Evolutionary conservation across 1,140 invertebrate genomes (phyloP), one percentile per base, ranked within the genome.

Genomic region (Rhagoletis zephyria): DNA sequence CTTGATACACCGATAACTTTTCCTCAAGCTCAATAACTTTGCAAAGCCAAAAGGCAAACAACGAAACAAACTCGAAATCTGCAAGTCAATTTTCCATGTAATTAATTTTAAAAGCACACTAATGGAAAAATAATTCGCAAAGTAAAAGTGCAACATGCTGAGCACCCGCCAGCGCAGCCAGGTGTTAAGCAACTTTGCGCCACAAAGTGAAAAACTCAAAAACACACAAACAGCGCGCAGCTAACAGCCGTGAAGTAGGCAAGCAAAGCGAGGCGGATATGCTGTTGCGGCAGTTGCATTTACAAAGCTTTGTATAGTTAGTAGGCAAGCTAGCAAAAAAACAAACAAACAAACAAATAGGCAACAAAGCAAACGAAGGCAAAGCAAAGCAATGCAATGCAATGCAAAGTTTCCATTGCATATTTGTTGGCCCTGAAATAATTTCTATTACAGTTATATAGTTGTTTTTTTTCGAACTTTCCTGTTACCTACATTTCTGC

Each of bases 101-200:
- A 81, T 81, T 81, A 81, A 81, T 81, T 81, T 81, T 30, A 81
- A 81, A 81, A 81, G 74, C 74, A 81, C 74, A 81, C 48, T 81
- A 81, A 81, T 59, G 74, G 74, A 59, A 81, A 81, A 81, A 56
- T 81, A 81, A 81, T 81, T 19, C 74, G 51, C 74, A 56, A 59
- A 56, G 51, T 59, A 81, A 81, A 81, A 81, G 74, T 81, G 74
- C 74, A 81, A 81, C 74, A 81, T 81, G 74, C 74, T 56, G 48
- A 51, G 48, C 74, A 30, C 40, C 48, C 48, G 56, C 5, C 45
- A 45, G 74, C 74, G 74, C 74, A 81, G 48, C 74, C 74, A 81
- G 74, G 74, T 81, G 74, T 81, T 81, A 81, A 81, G 48, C 74
- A 81, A 81, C 74, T 81, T 81, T 81, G 74, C 48, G 74, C 12